A percentile compares a stretch with the other conserved stretches of the same genome.
These are phyloP conservation scores for Paramuricea clavata DNA, from an alignment of 92 coral and sea anemone genomes.

Conservation along the genomic window DNA sequence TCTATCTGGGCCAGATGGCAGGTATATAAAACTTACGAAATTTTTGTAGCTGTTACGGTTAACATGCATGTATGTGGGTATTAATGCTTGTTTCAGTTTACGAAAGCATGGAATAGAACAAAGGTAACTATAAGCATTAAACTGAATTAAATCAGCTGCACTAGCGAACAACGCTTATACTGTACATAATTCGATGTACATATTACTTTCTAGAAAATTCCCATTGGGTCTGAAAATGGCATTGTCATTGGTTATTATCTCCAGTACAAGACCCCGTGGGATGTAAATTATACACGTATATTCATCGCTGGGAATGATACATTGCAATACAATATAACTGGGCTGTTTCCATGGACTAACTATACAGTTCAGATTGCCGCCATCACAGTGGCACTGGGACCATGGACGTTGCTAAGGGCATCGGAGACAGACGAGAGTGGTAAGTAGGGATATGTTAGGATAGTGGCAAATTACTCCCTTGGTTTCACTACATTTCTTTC, in stretches of 20 bases:
- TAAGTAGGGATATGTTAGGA: conserved; percentile 16
- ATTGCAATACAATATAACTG: conserved; percentile 57
- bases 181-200: too few relatives aligned
- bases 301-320: conserved; percentile 51
- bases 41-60: too few relatives aligned
- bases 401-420: conserved; percentile 71
- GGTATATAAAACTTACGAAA: conserved; percentile 49
- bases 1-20: conserved; percentile 79
- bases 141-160: too few relatives aligned
- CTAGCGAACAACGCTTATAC: too few relatives aligned
- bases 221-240: conserved; percentile 81
- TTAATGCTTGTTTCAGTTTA: too few relatives aligned
- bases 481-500: too few relatives aligned
- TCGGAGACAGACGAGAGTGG: conserved; percentile 87
- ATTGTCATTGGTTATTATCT: conserved; percentile 70
- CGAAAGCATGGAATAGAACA: too few relatives aligned
- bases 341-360: conserved; percentile 76
- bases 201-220: conserved; percentile 69
- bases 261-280: conserved; percentile 68
- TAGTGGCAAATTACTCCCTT: too few relatives aligned
- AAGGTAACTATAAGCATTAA: too few relatives aligned
- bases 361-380: conserved; percentile 88
- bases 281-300: conserved; percentile 46
- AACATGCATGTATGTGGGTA: too few relatives aligned
- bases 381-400: conserved; percentile 80